These are phyloP conservation scores for Exephanes ischioxanthus DNA, from an alignment of 2,888 invertebrate genomes.

Conservation along the genomic window DNA sequence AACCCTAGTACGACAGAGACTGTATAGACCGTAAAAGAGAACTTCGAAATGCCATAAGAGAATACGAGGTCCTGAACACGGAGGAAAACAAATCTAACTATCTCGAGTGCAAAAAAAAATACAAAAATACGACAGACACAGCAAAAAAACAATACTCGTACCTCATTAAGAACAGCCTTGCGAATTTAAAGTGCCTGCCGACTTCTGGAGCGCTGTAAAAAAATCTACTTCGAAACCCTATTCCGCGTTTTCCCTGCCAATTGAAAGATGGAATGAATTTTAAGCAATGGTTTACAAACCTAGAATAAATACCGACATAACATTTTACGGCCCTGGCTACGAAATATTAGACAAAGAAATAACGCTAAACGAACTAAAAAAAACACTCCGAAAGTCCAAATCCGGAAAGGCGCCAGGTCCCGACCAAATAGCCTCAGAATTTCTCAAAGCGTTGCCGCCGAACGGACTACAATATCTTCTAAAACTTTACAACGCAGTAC, in stretches of 20 bases:
- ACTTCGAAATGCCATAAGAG: background rate
- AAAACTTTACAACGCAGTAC: background rate
- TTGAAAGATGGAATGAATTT: slow-evolving; percentile 13
- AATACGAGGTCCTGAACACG: background rate
- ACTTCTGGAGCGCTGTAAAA: slow-evolving; percentile 19
- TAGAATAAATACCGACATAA: background rate
- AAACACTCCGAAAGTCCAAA: background rate
- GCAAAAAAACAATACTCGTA: slow-evolving; percentile 16
- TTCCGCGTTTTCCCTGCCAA: background rate
- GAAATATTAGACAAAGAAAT: background rate
- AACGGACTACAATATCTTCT: background rate
- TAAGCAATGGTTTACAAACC: background rate
- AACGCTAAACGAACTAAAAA: background rate
- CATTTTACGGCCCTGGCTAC: background rate
- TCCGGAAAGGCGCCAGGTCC: background rate
- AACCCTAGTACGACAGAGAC: slow-evolving; percentile 1
- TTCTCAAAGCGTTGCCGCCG: background rate
- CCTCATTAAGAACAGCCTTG: background rate
- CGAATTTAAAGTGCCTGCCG: slow-evolving; percentile 3
- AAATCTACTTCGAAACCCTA: background rate
- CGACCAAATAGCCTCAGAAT: background rate
- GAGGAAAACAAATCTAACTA: background rate
- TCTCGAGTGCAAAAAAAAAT: background rate
- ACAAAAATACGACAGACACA: background rate
- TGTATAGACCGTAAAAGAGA: background rate